A percentile compares a stretch with the other conserved stretches of the same genome.
These are phyloP conservation scores for Tipula unca DNA, from an alignment of 2,888 invertebrate species.

Conservation along the genomic window DNA sequence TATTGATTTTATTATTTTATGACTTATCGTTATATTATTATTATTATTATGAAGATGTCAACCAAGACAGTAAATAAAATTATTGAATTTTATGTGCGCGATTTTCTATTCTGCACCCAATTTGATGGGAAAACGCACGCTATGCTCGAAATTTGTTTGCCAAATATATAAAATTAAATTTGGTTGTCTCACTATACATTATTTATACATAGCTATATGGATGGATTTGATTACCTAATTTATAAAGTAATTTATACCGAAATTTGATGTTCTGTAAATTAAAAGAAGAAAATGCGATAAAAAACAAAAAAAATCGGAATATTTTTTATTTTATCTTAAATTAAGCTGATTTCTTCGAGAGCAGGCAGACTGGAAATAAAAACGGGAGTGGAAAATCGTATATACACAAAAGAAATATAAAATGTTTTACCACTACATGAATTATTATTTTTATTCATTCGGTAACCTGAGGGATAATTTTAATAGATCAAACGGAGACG, in stretches of 20 bases:
- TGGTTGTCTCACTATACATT: neutral
- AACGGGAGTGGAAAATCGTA: neutral
- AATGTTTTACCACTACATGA: neutral
- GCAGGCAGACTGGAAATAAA: neutral
- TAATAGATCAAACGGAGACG: neutral
- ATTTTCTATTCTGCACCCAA: neutral
- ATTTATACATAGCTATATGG: neutral
- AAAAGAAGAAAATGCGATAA: neutral
- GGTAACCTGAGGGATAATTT: neutral
- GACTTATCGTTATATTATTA: neutral
- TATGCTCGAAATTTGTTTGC: neutral
- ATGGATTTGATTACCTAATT: neutral
- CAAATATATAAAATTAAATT: neutral
- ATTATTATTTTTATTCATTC: neutral
- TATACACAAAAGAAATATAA: neutral
- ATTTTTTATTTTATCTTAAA: neutral
- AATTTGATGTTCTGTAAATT: neutral
- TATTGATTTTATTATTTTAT: slow-evolving; percentile 8
- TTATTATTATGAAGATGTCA: slow-evolving; percentile 10
- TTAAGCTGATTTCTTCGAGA: neutral
- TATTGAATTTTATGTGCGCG: neutral
- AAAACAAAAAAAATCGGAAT: neutral
- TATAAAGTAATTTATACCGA: neutral
- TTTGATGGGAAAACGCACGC: neutral
- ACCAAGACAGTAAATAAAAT: neutral